Percentiles rank a stretch among this genome's conserved stretches.
Evolutionary conservation across 2,888 invertebrate species (phyloP).

Genomic region (Parascotia fuliginaria): DNA sequence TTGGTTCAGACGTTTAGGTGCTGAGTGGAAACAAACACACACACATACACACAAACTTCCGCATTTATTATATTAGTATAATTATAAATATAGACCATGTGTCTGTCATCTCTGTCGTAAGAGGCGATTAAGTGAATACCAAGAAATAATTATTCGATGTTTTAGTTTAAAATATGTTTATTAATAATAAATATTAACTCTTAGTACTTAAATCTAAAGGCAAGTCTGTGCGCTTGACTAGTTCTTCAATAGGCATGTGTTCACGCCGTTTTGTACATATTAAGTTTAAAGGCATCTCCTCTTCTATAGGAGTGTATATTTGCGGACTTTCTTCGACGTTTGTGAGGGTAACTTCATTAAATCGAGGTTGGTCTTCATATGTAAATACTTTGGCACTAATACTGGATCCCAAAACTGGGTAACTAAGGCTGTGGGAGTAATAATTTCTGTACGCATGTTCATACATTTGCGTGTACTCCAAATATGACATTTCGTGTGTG

Average conservation of each 20-base stretch:
- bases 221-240: conserved; percentile 78
- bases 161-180: conserved; percentile 21
- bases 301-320: conserved; percentile 44
- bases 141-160: conserved; percentile 5
- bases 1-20: no score
- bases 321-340: conserved; percentile 36
- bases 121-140: no score
- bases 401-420: conserved; percentile 62
- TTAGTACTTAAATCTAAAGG: conserved; percentile 88
- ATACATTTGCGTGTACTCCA: conserved; percentile 78
- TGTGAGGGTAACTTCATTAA: conserved; percentile 52
- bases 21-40: no score
- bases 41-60: no score
- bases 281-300: conserved; percentile 76
- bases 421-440: conserved; percentile 60
- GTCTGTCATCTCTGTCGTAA: no score
- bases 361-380: conserved; percentile 56
- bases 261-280: conserved; percentile 71
- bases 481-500: conserved; percentile 71
- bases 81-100: no score
- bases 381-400: conserved; percentile 65
- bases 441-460: conserved; percentile 76
- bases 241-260: conserved; percentile 68
- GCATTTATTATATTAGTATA: no score
- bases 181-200: conserved; percentile 63